These are phyloP conservation scores for Acholoe squamosa DNA, from an alignment of 2,888 invertebrate genomes.

Conservation along the genomic window DNA sequence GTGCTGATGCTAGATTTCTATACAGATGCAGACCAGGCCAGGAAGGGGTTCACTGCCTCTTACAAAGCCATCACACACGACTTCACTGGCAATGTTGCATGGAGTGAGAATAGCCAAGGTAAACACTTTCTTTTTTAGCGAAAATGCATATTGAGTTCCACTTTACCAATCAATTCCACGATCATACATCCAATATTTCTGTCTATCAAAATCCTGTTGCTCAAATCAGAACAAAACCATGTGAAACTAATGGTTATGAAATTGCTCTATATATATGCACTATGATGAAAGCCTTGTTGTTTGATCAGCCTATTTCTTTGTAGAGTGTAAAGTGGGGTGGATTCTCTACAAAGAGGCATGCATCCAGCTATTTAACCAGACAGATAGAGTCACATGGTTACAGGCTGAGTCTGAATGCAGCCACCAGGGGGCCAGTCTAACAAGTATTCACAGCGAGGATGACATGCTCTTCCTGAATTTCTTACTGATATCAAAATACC, in stretches of 20 bases:
- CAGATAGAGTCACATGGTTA: neutral
- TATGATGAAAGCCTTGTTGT: too few species aligned
- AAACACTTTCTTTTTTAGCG: neutral
- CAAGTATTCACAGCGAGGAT: neutral
- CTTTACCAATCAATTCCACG: neutral
- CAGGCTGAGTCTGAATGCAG: neutral
- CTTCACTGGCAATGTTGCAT: neutral
- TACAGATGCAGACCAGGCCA: neutral
- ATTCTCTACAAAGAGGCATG: neutral
- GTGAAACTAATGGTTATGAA: neutral
- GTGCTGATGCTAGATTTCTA: constrained; percentile 1
- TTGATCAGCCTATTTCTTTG: neutral
- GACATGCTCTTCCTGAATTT: constrained; percentile 25
- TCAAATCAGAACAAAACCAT: too few species aligned
- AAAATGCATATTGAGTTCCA: neutral
- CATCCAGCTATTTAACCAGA: neutral
- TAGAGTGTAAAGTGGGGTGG: constrained; percentile 26
- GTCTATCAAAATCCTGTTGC: too few species aligned
- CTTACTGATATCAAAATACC: constrained; percentile 5
- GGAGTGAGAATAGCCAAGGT: neutral
- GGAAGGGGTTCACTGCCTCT: neutral
- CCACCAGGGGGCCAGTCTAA: neutral
- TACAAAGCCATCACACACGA: neutral
- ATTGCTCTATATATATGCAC: too few species aligned
- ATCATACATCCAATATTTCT: too few species aligned